Evolutionary conservation across 2,113 vertebrate species (phyloP).

Genomic region (Nanger granti): DNA sequence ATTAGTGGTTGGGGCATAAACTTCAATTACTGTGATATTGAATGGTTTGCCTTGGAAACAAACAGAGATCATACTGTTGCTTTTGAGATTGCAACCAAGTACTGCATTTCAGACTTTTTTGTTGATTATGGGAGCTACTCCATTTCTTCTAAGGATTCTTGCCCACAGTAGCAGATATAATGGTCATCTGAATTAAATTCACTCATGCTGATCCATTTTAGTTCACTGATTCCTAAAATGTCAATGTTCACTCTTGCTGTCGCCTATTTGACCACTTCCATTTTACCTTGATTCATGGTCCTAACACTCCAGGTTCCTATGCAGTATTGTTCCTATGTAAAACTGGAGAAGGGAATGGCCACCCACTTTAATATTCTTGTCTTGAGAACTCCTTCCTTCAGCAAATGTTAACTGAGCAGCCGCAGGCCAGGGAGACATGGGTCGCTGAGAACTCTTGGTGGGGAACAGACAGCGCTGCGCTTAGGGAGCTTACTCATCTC

Average conservation of each 20-base stretch:
- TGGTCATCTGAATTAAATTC: background rate
- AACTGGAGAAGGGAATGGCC: background rate
- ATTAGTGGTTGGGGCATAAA: background rate
- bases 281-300: background rate
- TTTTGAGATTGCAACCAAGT: background rate
- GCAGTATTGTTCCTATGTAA: background rate
- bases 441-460: background rate
- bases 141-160: background rate
- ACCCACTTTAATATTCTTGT: background rate
- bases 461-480: background rate
- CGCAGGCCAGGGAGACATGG: rapidly evolving
- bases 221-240: background rate
- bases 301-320: background rate
- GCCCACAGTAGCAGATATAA: background rate
- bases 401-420: background rate
- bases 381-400: background rate
- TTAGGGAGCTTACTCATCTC: background rate
- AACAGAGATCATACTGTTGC: background rate
- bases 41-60: background rate
- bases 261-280: background rate
- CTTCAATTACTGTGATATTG: background rate
- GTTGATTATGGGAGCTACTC: background rate
- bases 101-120: background rate
- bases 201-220: background rate
- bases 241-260: background rate